phyloP scores from a whole-genome alignment of 2,113 vertebrate genomes.

The Chamaetylas fuelleborni region DNA sequence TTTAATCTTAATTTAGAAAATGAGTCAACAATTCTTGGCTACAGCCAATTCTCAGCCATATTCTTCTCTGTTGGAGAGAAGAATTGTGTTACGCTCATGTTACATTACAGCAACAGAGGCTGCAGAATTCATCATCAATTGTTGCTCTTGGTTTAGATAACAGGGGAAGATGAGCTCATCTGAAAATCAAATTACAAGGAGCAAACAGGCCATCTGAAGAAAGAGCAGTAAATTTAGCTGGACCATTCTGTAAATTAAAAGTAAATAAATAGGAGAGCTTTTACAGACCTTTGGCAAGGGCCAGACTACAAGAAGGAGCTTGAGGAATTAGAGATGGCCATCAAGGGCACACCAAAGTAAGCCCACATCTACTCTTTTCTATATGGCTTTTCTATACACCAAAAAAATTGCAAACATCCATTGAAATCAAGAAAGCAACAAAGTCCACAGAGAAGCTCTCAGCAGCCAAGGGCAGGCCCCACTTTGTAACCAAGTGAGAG shows the following conservation, averaged over 20 bases:
- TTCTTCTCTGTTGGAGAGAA: background rate
- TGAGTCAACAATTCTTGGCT: background rate
- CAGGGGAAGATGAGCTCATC: conserved; percentile 59
- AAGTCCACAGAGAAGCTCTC: background rate
- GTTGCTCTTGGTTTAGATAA: conserved; percentile 33
- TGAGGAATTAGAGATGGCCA: background rate
- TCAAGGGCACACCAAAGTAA: background rate
- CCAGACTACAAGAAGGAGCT: background rate
- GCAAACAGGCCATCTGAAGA: conserved; percentile 4
- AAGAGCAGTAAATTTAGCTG: conserved; percentile 17
- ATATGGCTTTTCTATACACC: background rate
- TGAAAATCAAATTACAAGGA: conserved; percentile 58
- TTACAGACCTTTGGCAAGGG: background rate
- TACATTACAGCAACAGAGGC: background rate
- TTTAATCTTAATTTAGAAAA: conserved; percentile 50
- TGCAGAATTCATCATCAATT: conserved; percentile 43
- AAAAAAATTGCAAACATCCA: background rate
- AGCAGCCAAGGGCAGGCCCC: rapidly evolving
- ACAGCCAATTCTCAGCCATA: background rate
- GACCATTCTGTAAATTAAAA: background rate
- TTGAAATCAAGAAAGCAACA: background rate
- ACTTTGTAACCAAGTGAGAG: background rate
- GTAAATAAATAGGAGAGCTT: background rate
- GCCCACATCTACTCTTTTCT: background rate
- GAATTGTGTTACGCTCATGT: background rate